Evolutionary conservation across 1,140 invertebrate genomes (phyloP), one percentile per base, ranked within the genome.

Genomic region (Geopemphigus sp.): DNA sequence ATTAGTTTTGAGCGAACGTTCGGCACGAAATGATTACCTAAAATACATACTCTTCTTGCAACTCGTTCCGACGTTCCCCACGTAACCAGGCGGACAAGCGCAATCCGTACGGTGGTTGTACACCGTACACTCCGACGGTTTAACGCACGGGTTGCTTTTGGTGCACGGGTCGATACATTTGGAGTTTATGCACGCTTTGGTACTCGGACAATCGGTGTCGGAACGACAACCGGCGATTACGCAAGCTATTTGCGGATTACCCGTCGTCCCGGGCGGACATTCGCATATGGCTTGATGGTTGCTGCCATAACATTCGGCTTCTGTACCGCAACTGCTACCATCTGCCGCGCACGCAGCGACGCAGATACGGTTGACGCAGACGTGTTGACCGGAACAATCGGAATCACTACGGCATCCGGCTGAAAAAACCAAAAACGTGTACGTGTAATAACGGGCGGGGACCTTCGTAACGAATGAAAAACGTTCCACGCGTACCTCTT

Each of bases 201-300:
- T 88, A 2, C 87, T 87, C 24, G 92, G 92, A 83, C 93, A 95
- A 80, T 94, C 93, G 0, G 87, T 87, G 83, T 95, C 90, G 19
- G 89, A 87, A 81, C 92, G 90, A 83, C 94, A 95, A 64, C 92
- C 92, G 1, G 95, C 86, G 0, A 91, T 86, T n/a, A 89, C 87
- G 83, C 94, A 96, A 10, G 89, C 88, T 1, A 92, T 85, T 64
- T 91, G 88, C 3, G 95, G 93, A 85, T 96, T 94, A 39, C 95
- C 95, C 45, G 89, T 88, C 81, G 90, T 91, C 19, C 94, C 94
- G 14, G 92, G 89, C 45, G 90, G 89, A 85, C 94, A 95, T 82
- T 93, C 90, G 82, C 94, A 95, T 4, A 93, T 88, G 1, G 92
- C 89, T n/a, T 89, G 88, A 85, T 95, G 94, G 83, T 94, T 90